Base-by-base conservation (phyloP, 1,140 invertebrate species). In the Calephelis nemesis region DNA sequence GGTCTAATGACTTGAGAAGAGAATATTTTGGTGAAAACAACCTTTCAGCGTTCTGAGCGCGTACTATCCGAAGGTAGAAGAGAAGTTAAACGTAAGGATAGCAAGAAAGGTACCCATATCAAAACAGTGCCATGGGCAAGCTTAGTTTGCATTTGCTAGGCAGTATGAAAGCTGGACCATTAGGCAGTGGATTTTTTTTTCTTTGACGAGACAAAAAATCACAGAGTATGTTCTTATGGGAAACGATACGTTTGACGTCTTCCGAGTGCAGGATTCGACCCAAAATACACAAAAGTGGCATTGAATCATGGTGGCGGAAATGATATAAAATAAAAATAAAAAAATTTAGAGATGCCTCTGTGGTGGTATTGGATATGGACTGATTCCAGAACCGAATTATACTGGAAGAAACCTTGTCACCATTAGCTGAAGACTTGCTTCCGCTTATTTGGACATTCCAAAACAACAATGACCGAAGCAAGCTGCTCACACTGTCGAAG, bases 21-120 rank as follows among this genome's bases (percentile, higher is more conserved):
- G 45, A 63, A 47, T 47, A 47, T 47, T 47, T 47, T 47, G 67
- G 30, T 68, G 45, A 49, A 62, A 68, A 68, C 13, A 60, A 65
- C 47, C 52, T 49, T 66, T 68, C 60, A 49, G 47, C 47, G 39
- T 62, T 68, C 58, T 68, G 11, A 47, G 11, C 39, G 62, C 13
- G 67, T 47, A 68, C 45, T 62, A 68, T 63, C n/a, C 15, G 40
- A 62, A 68, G 67, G 67, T 68, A 62, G 67, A 62, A 68, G 52
- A 62, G 39, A 68, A 62, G 58, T 48, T 68, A 30, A 42, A 62
- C 47, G 58, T 13, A 62, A 48, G 66, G 47, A 62, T 48, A 68
- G 54, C 58, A 68, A 68, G 54, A 12, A 60, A 67, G 65, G 39
- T 45, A 47, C 65, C 50, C 13, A 58, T 67, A 11, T 58, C 58